Evolutionary conservation across 2,113 vertebrate species (phyloP).

Genomic region (Calidris pygmaea): DNA sequence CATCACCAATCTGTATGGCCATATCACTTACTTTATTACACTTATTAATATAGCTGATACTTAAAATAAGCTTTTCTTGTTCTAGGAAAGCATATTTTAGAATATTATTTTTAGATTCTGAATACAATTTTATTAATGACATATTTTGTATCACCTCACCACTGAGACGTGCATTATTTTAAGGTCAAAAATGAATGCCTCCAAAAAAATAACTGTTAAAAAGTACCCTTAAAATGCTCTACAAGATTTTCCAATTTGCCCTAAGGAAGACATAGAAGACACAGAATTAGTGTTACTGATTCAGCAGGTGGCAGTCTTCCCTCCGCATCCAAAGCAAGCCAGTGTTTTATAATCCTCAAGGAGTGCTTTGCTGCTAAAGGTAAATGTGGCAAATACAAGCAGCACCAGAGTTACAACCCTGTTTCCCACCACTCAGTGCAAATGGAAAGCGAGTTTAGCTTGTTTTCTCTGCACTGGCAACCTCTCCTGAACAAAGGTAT

Average conservation of each 20-base stretch:
- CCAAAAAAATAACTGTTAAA: not conserved
- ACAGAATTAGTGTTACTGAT: not conserved
- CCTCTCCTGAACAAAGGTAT: not conserved
- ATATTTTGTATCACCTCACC: not conserved
- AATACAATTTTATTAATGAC: fast-evolving
- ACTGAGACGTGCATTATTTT: not conserved
- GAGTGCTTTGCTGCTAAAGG: not conserved
- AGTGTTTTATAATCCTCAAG: not conserved
- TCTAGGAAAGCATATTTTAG: not conserved
- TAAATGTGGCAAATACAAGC: not conserved
- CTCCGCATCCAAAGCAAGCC: not conserved
- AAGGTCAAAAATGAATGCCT: not conserved
- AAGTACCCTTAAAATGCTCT: not conserved
- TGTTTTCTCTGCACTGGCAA: not conserved
- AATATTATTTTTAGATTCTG: not conserved
- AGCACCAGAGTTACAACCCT: not conserved
- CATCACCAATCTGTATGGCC: not conserved
- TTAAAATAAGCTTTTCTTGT: not conserved
- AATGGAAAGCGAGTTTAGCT: not conserved
- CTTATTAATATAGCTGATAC: not conserved
- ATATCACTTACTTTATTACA: not conserved
- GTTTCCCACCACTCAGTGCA: not conserved
- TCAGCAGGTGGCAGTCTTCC: slow-evolving; percentile 64
- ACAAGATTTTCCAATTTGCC: not conserved
- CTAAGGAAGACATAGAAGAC: not conserved